These are phyloP conservation scores for Ferdinandea cuprea DNA, from an alignment of 2,888 invertebrate genomes.

Conservation along the genomic window DNA sequence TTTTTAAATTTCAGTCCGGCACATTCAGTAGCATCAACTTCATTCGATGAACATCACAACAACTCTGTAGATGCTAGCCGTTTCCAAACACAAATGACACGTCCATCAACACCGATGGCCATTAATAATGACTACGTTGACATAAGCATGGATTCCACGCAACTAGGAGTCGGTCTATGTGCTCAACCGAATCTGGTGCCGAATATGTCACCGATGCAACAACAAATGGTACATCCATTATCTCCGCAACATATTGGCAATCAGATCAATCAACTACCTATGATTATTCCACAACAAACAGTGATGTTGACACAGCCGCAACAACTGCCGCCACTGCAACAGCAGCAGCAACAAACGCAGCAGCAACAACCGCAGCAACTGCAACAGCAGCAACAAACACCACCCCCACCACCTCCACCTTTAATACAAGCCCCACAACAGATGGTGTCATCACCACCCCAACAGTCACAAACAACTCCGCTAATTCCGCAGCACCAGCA, in stretches of 20 bases:
- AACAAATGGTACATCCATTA: constrained; percentile 66
- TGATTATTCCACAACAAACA: constrained; percentile 70
- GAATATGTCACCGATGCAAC: constrained; percentile 78
- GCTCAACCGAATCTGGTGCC: constrained; percentile 73
- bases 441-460: constrained; percentile 71
- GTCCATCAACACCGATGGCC: constrained; percentile 76
- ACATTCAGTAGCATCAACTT: constrained; percentile 88
- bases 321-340: constrained; percentile 60
- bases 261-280: constrained; percentile 70
- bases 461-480: constrained; percentile 74
- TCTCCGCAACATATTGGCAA: constrained; percentile 69
- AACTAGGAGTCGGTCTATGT: constrained; percentile 38
- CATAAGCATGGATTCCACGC: constrained; percentile 75
- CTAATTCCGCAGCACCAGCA: constrained; percentile 56
- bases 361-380: constrained; percentile 42
- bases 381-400: constrained; percentile 58
- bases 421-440: constrained; percentile 76
- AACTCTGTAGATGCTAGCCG: constrained; percentile 81
- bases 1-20: too few species aligned
- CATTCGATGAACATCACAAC: constrained; percentile 84
- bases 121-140: constrained; percentile 75
- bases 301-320: constrained; percentile 66
- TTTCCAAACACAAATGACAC: constrained; percentile 82
- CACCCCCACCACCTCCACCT: constrained; percentile 49
- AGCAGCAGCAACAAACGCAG: constrained; percentile 43